Evolutionary conservation across 2,797 vertebrate genomes (phyloP).

Genomic region (Hyperoplus lanceolatus): DNA sequence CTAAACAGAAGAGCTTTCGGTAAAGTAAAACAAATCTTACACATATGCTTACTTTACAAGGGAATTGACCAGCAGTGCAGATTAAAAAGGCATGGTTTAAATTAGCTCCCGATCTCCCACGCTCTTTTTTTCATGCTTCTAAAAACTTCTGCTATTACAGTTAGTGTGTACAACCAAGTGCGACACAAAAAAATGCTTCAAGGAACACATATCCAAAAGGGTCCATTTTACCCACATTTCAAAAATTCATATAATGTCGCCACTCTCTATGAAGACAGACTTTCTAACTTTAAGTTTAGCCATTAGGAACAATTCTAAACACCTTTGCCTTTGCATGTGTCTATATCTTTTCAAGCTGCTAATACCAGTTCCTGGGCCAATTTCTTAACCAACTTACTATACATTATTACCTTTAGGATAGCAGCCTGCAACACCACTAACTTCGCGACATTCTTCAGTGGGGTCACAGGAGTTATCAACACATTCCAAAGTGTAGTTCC

Average conservation of each 20-base stretch:
- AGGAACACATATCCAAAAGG: neutral
- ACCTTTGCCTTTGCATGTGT: neutral
- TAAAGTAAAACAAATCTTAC: too few relatives aligned
- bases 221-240: neutral
- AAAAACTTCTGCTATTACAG: neutral
- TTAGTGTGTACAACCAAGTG: neutral
- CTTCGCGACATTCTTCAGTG: constrained; percentile 83
- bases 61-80: too few relatives aligned
- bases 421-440: constrained; percentile 78
- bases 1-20: too few relatives aligned
- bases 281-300: neutral
- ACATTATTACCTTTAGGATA: constrained; percentile 83
- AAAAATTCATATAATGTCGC: neutral
- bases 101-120: neutral
- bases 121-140: neutral
- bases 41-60: too few relatives aligned
- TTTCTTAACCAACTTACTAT: neutral
- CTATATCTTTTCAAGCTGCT: neutral
- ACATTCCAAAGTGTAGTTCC: constrained; percentile 85
- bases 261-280: neutral
- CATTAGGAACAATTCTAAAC: neutral
- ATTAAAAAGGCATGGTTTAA: too few relatives aligned
- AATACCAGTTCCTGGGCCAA: neutral
- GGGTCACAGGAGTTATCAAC: constrained; percentile 83
- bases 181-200: neutral